A percentile compares a stretch with the other conserved stretches of the same genome.
Conservation (phyloP, 2,888 invertebrate species). For the Heliconius ismenius region DNA sequence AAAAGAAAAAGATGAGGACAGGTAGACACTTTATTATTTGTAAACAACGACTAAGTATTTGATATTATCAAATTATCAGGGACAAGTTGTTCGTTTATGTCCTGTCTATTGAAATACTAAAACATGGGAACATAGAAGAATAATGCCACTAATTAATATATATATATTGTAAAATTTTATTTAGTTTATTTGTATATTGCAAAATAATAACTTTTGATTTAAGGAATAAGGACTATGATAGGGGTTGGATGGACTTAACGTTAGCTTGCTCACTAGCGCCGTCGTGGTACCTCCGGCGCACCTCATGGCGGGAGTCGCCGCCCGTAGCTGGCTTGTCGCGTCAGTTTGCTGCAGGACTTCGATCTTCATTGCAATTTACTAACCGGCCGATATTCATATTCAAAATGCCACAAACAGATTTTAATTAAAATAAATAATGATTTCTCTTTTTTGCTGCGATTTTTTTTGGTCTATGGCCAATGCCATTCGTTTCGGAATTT, state of each 20-base stretch:
- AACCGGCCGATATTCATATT: constrained; percentile 61
- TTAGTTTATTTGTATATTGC: background rate
- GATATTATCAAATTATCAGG: background rate
- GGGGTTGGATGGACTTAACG: constrained; percentile 60
- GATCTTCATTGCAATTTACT: constrained; percentile 60
- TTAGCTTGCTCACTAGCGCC: constrained; percentile 61
- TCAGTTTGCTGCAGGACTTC: constrained; percentile 57
- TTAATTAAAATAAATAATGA: constrained; percentile 4
- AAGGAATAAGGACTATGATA: constrained; percentile 50
- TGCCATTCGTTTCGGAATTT: background rate
- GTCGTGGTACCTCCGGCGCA: constrained; percentile 72
- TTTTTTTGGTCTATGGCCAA: background rate
- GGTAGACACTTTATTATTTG: constrained; percentile 26
- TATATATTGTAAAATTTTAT: background rate
- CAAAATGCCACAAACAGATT: constrained; percentile 45
- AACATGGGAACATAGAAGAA: too few species aligned
- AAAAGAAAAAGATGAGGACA: constrained; percentile 54
- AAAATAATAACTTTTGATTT: background rate
- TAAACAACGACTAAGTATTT: background rate
- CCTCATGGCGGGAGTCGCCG: constrained; percentile 66
- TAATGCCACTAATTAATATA: too few species aligned
- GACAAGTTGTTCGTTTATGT: background rate
- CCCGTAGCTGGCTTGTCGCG: constrained; percentile 58
- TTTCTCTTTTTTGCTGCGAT: background rate
- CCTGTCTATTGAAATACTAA: too few species aligned